phyloP scores from a whole-genome alignment of 37 sponge, comb jelly and placozoan species.

The Amphimedon queenslandica region DNA sequence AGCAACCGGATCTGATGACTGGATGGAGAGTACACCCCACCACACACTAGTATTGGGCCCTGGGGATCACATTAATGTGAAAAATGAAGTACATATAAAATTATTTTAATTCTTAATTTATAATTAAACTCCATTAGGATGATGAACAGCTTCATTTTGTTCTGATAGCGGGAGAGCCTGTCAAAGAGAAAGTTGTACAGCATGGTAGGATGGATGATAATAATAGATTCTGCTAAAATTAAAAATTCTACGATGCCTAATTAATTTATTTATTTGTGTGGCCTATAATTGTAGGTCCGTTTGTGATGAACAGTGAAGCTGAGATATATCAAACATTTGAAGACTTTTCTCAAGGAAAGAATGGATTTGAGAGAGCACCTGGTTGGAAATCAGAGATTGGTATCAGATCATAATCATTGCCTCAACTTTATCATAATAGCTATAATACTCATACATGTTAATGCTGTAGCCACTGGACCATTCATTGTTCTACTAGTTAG shows the following conservation, averaged over 20 bases:
- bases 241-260: not conserved
- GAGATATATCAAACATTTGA: constrained; percentile 74
- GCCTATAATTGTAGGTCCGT: constrained; percentile 61
- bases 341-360: constrained; percentile 61
- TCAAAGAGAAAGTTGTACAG: constrained; percentile 82
- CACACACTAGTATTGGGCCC: constrained; percentile 73
- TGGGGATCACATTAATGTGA: constrained; percentile 47
- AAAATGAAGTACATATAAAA: too few species aligned
- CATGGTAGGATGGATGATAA: constrained; percentile 58
- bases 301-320: constrained; percentile 92
- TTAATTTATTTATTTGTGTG: not conserved
- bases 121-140: too few species aligned
- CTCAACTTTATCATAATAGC: too few species aligned
- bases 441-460: too few species aligned
- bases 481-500: too few species aligned
- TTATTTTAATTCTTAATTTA: too few species aligned
- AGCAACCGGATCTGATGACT: constrained; percentile 12
- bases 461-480: too few species aligned
- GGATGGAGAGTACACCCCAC: constrained; percentile 57
- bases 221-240: not conserved
- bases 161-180: constrained; percentile 88
- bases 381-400: constrained; percentile 69
- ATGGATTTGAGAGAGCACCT: constrained; percentile 74
- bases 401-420: not conserved
- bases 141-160: constrained; percentile 66